Conservation (phyloP, 2,113 vertebrate genomes). For the Phalacrocorax pelagicus region DNA sequence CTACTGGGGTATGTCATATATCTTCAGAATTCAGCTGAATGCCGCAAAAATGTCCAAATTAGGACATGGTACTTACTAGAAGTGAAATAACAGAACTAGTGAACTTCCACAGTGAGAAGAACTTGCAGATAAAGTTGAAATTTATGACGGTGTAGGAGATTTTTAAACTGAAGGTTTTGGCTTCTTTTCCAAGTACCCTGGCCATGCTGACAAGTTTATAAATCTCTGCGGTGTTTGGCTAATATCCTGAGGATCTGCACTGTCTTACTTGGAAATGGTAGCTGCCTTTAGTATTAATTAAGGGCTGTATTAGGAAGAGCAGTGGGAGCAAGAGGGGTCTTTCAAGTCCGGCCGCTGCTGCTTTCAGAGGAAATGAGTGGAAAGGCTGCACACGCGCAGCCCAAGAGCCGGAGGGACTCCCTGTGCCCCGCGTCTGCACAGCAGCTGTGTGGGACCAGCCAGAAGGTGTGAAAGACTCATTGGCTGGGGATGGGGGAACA, state of each 20-base stretch:
- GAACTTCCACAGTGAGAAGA: neutral
- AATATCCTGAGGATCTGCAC: neutral
- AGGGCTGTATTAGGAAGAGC: neutral
- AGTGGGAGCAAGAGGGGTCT: neutral
- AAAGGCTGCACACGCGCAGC: rapidly evolving
- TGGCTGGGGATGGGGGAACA: neutral
- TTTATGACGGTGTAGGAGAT: neutral
- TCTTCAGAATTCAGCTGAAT: constrained; percentile 51
- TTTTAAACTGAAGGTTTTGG: constrained; percentile 2
- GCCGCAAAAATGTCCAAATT: constrained; percentile 63
- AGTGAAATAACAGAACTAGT: neutral
- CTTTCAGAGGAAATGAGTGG: neutral
- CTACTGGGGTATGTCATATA: neutral
- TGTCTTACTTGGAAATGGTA: neutral
- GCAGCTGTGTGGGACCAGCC: neutral
- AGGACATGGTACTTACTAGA: constrained; percentile 30
- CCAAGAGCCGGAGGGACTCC: rapidly evolving
- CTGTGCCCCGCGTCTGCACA: rapidly evolving
- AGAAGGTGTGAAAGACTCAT: neutral
- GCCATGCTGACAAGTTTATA: neutral
- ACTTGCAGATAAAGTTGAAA: neutral
- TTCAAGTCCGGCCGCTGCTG: neutral
- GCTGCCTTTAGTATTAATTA: constrained; percentile 26
- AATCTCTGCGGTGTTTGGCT: neutral
- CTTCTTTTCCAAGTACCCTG: neutral